Evolutionary conservation across 2,888 invertebrate species (phyloP), one percentile per base, ranked within the genome.

Genomic region (Hydroisotoma schaefferi): DNA sequence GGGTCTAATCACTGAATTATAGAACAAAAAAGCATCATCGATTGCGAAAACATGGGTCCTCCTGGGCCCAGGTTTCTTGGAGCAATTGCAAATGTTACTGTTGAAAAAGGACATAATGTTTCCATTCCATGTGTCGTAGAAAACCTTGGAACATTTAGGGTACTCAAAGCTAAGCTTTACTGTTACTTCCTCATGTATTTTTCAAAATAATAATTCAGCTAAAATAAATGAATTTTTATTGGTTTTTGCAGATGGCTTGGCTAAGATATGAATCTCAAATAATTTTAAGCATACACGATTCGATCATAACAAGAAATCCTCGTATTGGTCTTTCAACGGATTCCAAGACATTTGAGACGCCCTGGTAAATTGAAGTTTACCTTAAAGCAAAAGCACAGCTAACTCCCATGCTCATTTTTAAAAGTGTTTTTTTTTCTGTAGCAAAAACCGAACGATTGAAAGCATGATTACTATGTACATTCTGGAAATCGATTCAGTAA

Each of bases 1-100:
- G 6, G 18, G 18, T 43, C 20, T 33, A 43, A 43, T 10, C 6
- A 18, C n/a, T 43, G 43, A 18, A 43, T 29, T 49, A 8, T 29
- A 52, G 52, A 37, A 23, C 3, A 25, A 37, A 52, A 23, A 10
- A 52, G 52, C 23, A 52, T 52, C 12, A 52, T 52, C 22, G 52
- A 52, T 37, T 52, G 52, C 18, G 52, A 52, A 22, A 37, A 37
- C 25, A 52, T 52, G 52, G 38, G 20, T 10, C 52, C 52, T 6
- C 52, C 12, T 2, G 52, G 18, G 12, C 52, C 52, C 23, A 6
- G 38, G 18, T 52, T 52, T 52, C 27, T 52, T 26, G 52, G 52
- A 22, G 6, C 38, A 10, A 33, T 52, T 10, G 37, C 52, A 52
- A 52, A 52, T 37, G 27, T 52, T 18, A 52, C 52, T 3, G 52